These are phyloP conservation scores for Rhagophthalmus giganteus DNA, from an alignment of 2,888 invertebrate genomes.

Conservation along the genomic window DNA sequence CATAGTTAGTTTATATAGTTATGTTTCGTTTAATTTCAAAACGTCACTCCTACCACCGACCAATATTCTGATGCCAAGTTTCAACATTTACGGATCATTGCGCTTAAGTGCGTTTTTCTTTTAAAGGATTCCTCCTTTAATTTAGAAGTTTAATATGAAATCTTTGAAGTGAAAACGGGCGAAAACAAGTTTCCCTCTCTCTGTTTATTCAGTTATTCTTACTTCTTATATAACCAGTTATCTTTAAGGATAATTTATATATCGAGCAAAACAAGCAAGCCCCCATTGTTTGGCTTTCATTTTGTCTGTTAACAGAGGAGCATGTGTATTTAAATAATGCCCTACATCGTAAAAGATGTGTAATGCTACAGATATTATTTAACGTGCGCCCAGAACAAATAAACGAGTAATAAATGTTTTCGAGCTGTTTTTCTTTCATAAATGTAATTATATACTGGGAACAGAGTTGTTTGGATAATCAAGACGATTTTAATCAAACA, in stretches of 20 bases:
- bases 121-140: conserved; percentile 12
- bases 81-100: conserved; percentile 14
- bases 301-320: conserved; percentile 45
- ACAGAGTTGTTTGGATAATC: conserved; percentile 26
- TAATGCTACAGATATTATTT: conserved; percentile 43
- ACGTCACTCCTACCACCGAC: conserved; percentile 10
- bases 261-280: conserved; percentile 36
- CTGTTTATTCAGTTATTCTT: conserved; percentile 23
- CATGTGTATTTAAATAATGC: conserved; percentile 44
- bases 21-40: conserved; percentile 9
- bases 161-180: conserved; percentile 23
- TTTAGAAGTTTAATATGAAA: conserved; percentile 22
- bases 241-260: conserved; percentile 38
- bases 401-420: conserved; percentile 45
- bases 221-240: conserved; percentile 24
- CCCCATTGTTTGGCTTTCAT: conserved; percentile 51
- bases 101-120: conserved; percentile 12
- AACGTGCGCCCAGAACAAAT: conserved; percentile 47
- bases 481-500: conserved; percentile 27
- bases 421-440: conserved; percentile 49
- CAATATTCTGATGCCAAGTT: conserved; percentile 3
- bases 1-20: background rate
- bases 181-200: conserved; percentile 22
- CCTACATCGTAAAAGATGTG: conserved; percentile 45
- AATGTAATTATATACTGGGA: conserved; percentile 40